Percentiles rank a stretch among this genome's conserved stretches.
Conservation (phyloP, 2,113 vertebrate species). For the Xenopus tropicalis region DNA sequence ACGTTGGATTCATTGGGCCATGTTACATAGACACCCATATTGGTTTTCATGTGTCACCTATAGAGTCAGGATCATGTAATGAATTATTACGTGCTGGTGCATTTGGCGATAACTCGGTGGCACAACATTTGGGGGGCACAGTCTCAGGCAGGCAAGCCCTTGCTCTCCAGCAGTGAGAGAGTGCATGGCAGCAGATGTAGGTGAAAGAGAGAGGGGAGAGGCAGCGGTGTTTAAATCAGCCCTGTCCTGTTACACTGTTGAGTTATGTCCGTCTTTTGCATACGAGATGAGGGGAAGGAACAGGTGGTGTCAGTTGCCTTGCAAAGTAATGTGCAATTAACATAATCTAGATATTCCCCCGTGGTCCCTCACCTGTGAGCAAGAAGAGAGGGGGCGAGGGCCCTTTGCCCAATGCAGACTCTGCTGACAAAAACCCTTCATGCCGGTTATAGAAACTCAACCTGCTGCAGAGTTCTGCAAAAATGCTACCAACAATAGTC, state of each 20-base stretch:
- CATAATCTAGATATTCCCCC: slow-evolving; percentile 45
- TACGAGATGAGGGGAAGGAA: slow-evolving; percentile 41
- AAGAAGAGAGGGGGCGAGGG: slow-evolving; percentile 20
- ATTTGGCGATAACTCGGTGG: no score
- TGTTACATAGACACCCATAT: no score
- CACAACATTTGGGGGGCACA: no score
- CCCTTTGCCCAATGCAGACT: slow-evolving; percentile 1
- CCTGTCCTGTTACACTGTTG: slow-evolving; percentile 22
- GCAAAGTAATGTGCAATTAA: slow-evolving; percentile 45
- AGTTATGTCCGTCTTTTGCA: slow-evolving; percentile 46
- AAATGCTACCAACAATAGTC: no score
- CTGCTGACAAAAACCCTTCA: slow-evolving; percentile 26
- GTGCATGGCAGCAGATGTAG: slow-evolving; percentile 40
- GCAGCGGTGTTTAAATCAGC: slow-evolving; percentile 38
- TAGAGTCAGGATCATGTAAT: no score
- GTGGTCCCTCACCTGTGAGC: slow-evolving; percentile 41
- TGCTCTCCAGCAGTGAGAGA: slow-evolving; percentile 1
- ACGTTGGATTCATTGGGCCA: no score
- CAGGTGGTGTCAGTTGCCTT: slow-evolving; percentile 42
- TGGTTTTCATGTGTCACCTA: no score
- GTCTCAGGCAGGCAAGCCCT: no score
- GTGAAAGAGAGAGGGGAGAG: slow-evolving; percentile 14
- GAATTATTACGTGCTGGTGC: no score
- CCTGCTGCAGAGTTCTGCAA: no score
- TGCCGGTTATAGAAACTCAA: slow-evolving; percentile 7